Percentiles rank a stretch among this genome's conserved stretches.
Evolutionary conservation across 2,113 vertebrate genomes (phyloP).

Genomic region (Osmerus mordax): DNA sequence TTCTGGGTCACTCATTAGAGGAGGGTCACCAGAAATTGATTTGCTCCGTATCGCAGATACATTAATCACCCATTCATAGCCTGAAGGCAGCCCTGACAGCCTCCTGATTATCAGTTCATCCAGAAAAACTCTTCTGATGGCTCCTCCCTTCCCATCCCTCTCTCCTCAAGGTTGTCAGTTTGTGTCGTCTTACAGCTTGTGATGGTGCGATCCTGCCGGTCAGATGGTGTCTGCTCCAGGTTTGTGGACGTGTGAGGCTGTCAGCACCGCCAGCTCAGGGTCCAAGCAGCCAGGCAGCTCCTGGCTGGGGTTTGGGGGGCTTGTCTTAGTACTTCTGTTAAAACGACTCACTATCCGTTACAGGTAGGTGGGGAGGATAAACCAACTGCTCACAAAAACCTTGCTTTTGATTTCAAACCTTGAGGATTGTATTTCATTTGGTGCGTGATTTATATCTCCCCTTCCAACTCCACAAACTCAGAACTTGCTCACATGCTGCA

Average conservation of each 20-base stretch:
- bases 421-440: neutral
- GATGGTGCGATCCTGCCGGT: neutral
- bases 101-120: neutral
- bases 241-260: neutral
- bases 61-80: slow-evolving; percentile 4
- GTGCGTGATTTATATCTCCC: neutral
- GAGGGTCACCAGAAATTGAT: neutral
- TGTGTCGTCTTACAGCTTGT: neutral
- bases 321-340: neutral
- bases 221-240: neutral
- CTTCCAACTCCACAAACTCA: neutral
- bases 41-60: neutral
- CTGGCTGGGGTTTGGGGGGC: neutral
- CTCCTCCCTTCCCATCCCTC: neutral
- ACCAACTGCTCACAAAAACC: neutral
- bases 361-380: neutral
- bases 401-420: neutral
- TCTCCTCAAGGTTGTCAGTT: neutral
- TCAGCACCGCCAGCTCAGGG: neutral
- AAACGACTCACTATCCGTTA: neutral
- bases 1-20: neutral
- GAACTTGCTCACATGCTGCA: too few relatives aligned
- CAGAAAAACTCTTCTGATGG: neutral
- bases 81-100: neutral
- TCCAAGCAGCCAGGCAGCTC: too few relatives aligned